A percentile compares a stretch with the other conserved stretches of the same genome.
Evolutionary conservation across 1,140 invertebrate genomes (phyloP).

Genomic region (Saccostrea echinata): DNA sequence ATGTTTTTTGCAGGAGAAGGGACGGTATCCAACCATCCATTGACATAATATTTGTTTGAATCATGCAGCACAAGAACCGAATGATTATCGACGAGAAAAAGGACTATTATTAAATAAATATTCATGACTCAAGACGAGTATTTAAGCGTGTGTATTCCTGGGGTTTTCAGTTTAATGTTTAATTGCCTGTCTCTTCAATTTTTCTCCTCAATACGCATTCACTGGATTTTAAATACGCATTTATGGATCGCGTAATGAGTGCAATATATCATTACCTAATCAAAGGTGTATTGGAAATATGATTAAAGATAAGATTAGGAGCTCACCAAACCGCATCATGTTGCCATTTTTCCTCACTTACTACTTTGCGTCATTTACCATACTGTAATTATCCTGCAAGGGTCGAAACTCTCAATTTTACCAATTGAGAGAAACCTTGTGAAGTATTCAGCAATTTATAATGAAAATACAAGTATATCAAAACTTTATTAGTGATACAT

Average conservation of each 20-base stretch:
- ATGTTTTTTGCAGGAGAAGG: neutral
- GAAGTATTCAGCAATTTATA: no score
- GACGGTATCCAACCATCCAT: neutral
- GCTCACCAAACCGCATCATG: no score
- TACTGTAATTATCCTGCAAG: no score
- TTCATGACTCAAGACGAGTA: neutral
- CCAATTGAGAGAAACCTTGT: no score
- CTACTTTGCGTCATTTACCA: no score
- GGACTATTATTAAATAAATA: neutral
- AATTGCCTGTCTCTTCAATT: neutral
- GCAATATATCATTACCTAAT: neutral
- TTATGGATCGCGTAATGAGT: neutral
- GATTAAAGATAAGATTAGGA: no score
- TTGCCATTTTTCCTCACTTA: no score
- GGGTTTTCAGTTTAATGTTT: neutral
- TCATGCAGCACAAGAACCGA: neutral
- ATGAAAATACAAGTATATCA: no score
- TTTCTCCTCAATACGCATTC: neutral
- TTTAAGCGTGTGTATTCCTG: neutral
- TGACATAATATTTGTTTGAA: neutral
- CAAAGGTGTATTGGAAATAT: neutral
- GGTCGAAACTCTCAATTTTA: no score
- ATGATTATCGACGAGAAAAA: neutral
- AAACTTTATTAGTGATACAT: no score
- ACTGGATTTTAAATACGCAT: neutral